Base-by-base conservation (phyloP, 2,113 vertebrate species). In the Potamarius usumacintae region DNA sequence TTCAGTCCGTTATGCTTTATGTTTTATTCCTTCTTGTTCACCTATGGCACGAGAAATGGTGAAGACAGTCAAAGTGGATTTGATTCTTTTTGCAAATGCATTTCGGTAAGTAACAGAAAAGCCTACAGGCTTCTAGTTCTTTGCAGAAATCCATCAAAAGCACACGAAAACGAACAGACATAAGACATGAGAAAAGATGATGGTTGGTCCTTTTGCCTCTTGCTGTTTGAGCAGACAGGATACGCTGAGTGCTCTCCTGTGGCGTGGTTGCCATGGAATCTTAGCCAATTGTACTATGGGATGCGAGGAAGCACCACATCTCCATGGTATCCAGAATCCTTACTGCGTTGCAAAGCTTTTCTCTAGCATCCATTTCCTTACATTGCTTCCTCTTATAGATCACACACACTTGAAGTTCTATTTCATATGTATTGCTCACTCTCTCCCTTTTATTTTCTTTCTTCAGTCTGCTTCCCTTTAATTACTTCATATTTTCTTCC, bases 201-300 rank as follows among this genome's bases (percentile, higher is more conserved):
- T n/a, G 30, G 48, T 76, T 82, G 53, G 55, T 82, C 83, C 86
- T 76, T 50, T 63, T 67, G 55, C 62, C 86, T 34, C 22, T 42
- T 27, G 12, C 18, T 50, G 84, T 77, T 60, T 67, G 78, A 63
- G 71, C 12, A 55, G 53, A 77, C 83, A 87, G 50, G 30, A 83
- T 67, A 67, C 72, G 85, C 42, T 62, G 82, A 82, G n/a, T 86
- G 83, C 34, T 89, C 62, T 34, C 90, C 34, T 53, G 91, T 91
- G 78, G 88, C 91, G 92, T 93, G 87, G 94, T 94, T 92, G 93
- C 92, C 95, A 94, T 95, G 94, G 94, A 91, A 85, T 90, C 91
- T 86, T 91, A 86, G 88, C 90, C 71, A 52, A 34, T 65, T 83
- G 88, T 90, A 91, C 84, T 87, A 89, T 91, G 88, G 91, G 83